Base-by-base conservation (phyloP, 2,888 invertebrate species). In the Campoplex nolae region DNA sequence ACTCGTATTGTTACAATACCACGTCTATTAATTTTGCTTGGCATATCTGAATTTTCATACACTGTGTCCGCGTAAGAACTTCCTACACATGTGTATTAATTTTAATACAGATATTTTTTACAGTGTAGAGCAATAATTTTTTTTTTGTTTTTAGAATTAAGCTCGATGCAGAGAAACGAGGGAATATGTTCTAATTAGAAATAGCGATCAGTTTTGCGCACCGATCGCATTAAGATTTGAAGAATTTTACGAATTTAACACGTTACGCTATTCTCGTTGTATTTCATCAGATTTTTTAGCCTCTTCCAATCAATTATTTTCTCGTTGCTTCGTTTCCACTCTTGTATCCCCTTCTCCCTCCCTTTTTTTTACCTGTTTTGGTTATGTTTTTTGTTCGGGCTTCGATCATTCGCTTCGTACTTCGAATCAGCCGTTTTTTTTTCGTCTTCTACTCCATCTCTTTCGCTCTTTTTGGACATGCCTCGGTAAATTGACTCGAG, bases 401-500 rank as follows among this genome's bases (percentile, higher is more conserved):
- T 6, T 51, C 28, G 73, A 51, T 74, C 56, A n/a, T 74, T 74
- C 58, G 28, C 73, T 18, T 73, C 73, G 54, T 13, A 32, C 32
- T 73, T 7, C 16, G 23, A 42, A 35, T 74, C 42, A 23, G 2
- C 0, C 18, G 32, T 35, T 56, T 58, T 42, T 56, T 56, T 58
- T 42, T 38, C 42, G 1, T 2, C 7, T 8, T 38, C 3, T 3
- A 38, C 28, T 62, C 28, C 11, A 2, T 32, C 58, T 62, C 58
- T 62, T 6, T 13, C 9, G 56, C 56, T 79, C 70, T 45, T 18
- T 68, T 18, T 68, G 51, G 77, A 74, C 77, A 76, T 48, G 65
- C 54, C 48, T 45, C 42, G 74, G 74, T 58, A 76, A 78, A 85
- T 76, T 65, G 67, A 82, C 74, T 78, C 78, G 82, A 56, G 68